Evolutionary conservation across 2,113 vertebrate genomes (phyloP).

Genomic region (cattle (Bos taurus)): ARS-UCD2.0 NC_037343.1:74683001-74683500

Average conservation of each 20-base stretch:
- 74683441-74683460: neutral
- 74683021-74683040: accelerated
- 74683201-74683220: too few species aligned
- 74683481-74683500: neutral
- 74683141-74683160: too few species aligned
- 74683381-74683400: neutral
- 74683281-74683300: neutral
- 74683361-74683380: neutral
- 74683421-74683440: neutral
- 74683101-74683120: too few species aligned
- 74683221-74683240: neutral
- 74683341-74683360: neutral
- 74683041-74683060: too few species aligned
- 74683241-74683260: neutral
- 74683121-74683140: too few species aligned
- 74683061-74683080: too few species aligned
- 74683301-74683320: neutral
- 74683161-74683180: too few species aligned
- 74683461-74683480: neutral
- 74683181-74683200: too few species aligned
- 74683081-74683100: too few species aligned
- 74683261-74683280: neutral
- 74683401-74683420: neutral
- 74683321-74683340: neutral
- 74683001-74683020: neutral